Conservation (phyloP, 2,113 vertebrate genomes). For the Climacteris rufus region DNA sequence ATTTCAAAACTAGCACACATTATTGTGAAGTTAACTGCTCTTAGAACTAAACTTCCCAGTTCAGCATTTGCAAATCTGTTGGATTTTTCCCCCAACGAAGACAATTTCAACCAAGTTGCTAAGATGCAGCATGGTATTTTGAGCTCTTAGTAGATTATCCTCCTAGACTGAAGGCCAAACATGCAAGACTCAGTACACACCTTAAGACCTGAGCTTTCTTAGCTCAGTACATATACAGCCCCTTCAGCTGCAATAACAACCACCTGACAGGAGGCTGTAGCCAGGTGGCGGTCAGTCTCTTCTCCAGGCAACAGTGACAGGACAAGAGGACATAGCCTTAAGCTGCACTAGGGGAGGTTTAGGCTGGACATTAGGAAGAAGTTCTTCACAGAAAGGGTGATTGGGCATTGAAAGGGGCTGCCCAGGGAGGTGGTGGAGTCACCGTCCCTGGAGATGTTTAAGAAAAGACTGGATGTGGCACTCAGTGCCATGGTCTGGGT, state of each 20-base stretch:
- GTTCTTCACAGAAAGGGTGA: background rate
- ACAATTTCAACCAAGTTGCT: background rate
- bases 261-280: background rate
- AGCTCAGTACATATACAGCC: background rate
- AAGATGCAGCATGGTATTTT: background rate
- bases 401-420: background rate
- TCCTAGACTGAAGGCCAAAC: slow-evolving; percentile 17
- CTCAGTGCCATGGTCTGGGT: background rate
- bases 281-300: background rate
- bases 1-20: background rate
- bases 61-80: background rate
- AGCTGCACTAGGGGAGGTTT: background rate
- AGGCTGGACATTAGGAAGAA: no score
- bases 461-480: background rate
- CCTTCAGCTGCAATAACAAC: background rate
- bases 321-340: background rate
- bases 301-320: background rate
- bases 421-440: background rate
- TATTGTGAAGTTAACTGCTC: background rate
- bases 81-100: background rate
- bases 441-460: background rate
- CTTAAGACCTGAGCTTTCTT: background rate
- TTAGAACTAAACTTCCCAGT: background rate
- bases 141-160: background rate
- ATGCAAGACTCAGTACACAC: background rate